Evolutionary conservation across 2,113 vertebrate genomes (phyloP), one percentile per base, ranked within the genome.

Genomic region (Dendropsophus ebraccatus): DNA sequence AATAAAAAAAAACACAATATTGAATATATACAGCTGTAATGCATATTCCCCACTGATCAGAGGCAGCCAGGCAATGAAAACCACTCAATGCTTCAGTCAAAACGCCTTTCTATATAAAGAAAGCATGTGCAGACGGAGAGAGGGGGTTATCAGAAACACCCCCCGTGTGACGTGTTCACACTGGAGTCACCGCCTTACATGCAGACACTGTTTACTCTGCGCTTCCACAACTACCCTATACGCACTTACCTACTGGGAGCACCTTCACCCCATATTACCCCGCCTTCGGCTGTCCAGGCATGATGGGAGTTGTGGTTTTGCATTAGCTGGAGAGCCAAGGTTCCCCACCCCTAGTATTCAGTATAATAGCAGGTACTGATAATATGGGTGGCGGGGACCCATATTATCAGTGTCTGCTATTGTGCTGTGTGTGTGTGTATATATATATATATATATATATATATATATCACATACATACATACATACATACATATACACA

Each of bases 101-200:
- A 13, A 89, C 72, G 69, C 96, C 95, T 95, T 95, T 95, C 96
- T 96, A 95, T 95, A 93, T 95, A 96, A 96, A 95, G 95, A 96
- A 96, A 96, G 52, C 83, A 70, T 83, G 70, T 73, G 69, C 54
- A 81, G 67, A 30, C 70, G 6, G 41, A 32, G 25, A 58, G 41
- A 87, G 10, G 28, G n/a, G 41, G 54, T 23, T 1, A 41, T 73
- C 41, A 62, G 72, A 45, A 47, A 47, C 82, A 13, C 72, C 81
- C 49, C 41, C 13, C 23, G 37, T 14, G 17, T 52, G 62, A 70
- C 41, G 62, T 37, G 9, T 5, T 21, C 30, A 35, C 13, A 19
- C n/a, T 32, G 28, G 21, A 50, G 81, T 21, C 45, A 21, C 35
- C 80, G 1, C 37, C 41, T 35, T 14, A 70, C 19, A 23, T 67